Percentiles rank a stretch among this genome's conserved stretches.
These are phyloP conservation scores for Aethes cnicana DNA, from an alignment of 2,888 invertebrate genomes.

Conservation along the genomic window DNA sequence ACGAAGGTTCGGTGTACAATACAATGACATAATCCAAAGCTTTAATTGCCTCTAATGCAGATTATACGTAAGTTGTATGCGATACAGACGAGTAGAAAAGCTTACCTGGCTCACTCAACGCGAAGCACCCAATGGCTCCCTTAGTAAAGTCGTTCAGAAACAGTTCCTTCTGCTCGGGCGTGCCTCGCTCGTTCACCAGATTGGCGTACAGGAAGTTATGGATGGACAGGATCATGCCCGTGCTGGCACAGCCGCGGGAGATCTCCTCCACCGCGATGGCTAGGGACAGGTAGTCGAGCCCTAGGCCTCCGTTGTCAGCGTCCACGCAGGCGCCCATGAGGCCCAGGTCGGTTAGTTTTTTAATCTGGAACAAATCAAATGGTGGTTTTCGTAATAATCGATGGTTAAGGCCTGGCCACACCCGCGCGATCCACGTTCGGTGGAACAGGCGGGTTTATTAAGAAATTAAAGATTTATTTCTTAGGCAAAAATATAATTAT, in stretches of 20 bases:
- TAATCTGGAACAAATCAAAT: conserved; percentile 73
- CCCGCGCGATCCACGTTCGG: too few relatives aligned
- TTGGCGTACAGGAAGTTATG: conserved; percentile 90
- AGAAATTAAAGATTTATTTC: too few relatives aligned
- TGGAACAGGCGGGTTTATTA: too few relatives aligned
- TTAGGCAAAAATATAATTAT: too few relatives aligned
- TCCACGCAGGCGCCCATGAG: conserved; percentile 86
- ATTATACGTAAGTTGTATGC: too few relatives aligned
- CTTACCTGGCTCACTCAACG: conserved; percentile 89
- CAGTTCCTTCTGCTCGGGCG: conserved; percentile 84
- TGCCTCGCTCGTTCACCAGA: conserved; percentile 85
- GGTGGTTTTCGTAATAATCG: background rate
- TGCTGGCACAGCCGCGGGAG: conserved; percentile 89
- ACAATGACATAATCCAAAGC: too few relatives aligned
- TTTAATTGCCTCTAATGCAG: too few relatives aligned
- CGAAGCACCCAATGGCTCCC: conserved; percentile 89
- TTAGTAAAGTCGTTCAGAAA: conserved; percentile 84
- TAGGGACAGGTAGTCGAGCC: conserved; percentile 86
- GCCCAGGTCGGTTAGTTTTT: conserved; percentile 86
- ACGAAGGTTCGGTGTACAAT: too few relatives aligned
- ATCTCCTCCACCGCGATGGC: conserved; percentile 90
- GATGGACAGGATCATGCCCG: conserved; percentile 88
- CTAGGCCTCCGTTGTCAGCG: conserved; percentile 86
- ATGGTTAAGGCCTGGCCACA: too few relatives aligned
- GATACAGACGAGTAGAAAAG: too few relatives aligned